A percentile compares a stretch with the other conserved stretches of the same genome.
phyloP scores from a whole-genome alignment of 2,888 invertebrate genomes.

The Trissoscelio sp. region DNA sequence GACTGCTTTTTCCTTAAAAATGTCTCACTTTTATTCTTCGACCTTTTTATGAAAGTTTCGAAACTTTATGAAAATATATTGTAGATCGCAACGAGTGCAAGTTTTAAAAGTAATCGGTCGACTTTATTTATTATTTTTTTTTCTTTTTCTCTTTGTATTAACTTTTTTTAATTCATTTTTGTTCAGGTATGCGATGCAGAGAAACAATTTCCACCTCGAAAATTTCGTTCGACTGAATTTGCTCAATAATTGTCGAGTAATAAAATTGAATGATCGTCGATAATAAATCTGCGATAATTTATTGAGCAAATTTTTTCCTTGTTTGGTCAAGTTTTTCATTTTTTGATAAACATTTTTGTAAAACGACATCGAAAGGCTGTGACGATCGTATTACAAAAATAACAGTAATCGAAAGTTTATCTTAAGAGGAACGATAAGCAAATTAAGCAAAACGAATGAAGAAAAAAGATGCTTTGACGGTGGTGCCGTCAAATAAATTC shows the following conservation, averaged over 20 bases:
- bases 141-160: conserved; percentile 11
- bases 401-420: conserved; percentile 28
- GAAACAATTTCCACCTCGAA: conserved; percentile 43
- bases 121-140: conserved; percentile 33
- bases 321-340: conserved; percentile 13
- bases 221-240: conserved; percentile 22
- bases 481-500: neutral
- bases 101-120: conserved; percentile 58
- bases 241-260: conserved; percentile 16
- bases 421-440: conserved; percentile 43
- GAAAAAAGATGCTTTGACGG: conserved; percentile 10
- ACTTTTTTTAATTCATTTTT: conserved; percentile 11
- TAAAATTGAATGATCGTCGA: neutral
- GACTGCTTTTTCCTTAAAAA: conserved; percentile 28
- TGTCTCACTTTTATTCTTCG: conserved; percentile 17
- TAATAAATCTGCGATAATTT: neutral
- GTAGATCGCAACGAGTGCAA: conserved; percentile 54
- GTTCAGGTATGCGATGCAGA: conserved; percentile 44
- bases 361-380: conserved; percentile 32
- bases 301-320: conserved; percentile 5
- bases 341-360: conserved; percentile 36
- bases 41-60: conserved; percentile 38
- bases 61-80: conserved; percentile 62
- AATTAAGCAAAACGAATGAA: conserved; percentile 53
- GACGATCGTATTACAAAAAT: conserved; percentile 44